Percentiles rank a stretch among this genome's conserved stretches.
Conservation (phyloP, 2,888 invertebrate species). For the Eupeodes luniger region DNA sequence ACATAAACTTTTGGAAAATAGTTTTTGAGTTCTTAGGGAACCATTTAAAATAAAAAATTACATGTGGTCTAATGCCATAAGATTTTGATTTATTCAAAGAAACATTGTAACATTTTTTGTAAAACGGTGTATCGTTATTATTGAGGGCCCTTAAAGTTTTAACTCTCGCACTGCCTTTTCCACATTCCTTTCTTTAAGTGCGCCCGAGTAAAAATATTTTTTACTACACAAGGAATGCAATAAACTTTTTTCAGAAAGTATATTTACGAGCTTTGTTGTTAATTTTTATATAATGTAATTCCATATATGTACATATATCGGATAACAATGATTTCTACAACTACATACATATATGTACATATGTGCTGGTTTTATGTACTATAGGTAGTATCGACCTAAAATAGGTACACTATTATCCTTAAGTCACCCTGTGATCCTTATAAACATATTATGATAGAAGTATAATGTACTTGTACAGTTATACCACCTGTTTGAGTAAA, state of each 20-base stretch:
- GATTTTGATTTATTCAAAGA: too few relatives aligned
- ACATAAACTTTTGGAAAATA: too few relatives aligned
- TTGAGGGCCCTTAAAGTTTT: not conserved
- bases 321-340: constrained; percentile 62
- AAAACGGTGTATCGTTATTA: too few relatives aligned
- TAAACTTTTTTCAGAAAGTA: constrained; percentile 78
- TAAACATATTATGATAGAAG: not conserved
- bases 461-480: constrained; percentile 42
- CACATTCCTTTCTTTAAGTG: constrained; percentile 54
- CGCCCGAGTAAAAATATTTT: constrained; percentile 74
- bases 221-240: constrained; percentile 74
- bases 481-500: constrained; percentile 66
- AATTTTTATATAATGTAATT: constrained; percentile 64
- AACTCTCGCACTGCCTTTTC: not conserved
- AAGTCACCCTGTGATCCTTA: constrained; percentile 68
- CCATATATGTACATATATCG: constrained; percentile 4
- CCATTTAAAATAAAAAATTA: too few relatives aligned
- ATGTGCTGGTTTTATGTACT: not conserved
- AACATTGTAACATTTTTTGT: too few relatives aligned
- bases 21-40: too few relatives aligned
- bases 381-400: constrained; percentile 11
- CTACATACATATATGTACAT: constrained; percentile 10
- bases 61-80: too few relatives aligned
- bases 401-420: constrained; percentile 8
- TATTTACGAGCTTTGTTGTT: constrained; percentile 78